phyloP scores from a whole-genome alignment of 1,140 invertebrate genomes.

The Cherax quadricarinatus region DNA sequence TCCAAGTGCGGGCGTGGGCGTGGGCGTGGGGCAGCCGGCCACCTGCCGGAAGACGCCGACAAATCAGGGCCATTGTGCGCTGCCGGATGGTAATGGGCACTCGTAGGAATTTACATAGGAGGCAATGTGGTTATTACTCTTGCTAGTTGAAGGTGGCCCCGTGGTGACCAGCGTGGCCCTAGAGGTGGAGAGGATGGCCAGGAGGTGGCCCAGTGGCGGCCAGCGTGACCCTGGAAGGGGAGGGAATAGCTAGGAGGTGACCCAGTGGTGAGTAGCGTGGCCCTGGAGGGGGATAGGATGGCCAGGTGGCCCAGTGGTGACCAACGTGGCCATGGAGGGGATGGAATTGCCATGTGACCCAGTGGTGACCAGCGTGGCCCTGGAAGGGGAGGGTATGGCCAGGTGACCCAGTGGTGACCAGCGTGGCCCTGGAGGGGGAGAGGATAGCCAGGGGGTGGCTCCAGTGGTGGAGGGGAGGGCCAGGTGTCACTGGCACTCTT shows the following conservation, averaged over 20 bases:
- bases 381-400: not conserved
- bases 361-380: not conserved
- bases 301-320: not conserved
- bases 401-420: not conserved
- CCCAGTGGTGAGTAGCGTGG: not conserved
- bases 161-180: not conserved
- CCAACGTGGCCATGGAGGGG: not conserved
- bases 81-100: conserved; percentile 46
- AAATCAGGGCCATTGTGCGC: conserved; percentile 46
- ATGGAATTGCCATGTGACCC: not conserved
- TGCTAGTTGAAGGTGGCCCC: not conserved
- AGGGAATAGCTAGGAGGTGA: not conserved
- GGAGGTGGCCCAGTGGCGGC: too few species aligned
- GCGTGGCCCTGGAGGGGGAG: not conserved
- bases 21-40: not conserved
- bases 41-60: conserved; percentile 52
- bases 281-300: not conserved
- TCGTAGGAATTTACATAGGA: conserved; percentile 59
- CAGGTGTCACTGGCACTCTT: not conserved
- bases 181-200: not conserved
- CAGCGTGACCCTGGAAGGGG: not conserved
- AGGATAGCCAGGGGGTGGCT: not conserved
- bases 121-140: conserved; percentile 14
- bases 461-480: not conserved
- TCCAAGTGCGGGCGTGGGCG: not conserved